phyloP scores from a whole-genome alignment of 2,113 vertebrate species.

The Scolopax mira region DNA sequence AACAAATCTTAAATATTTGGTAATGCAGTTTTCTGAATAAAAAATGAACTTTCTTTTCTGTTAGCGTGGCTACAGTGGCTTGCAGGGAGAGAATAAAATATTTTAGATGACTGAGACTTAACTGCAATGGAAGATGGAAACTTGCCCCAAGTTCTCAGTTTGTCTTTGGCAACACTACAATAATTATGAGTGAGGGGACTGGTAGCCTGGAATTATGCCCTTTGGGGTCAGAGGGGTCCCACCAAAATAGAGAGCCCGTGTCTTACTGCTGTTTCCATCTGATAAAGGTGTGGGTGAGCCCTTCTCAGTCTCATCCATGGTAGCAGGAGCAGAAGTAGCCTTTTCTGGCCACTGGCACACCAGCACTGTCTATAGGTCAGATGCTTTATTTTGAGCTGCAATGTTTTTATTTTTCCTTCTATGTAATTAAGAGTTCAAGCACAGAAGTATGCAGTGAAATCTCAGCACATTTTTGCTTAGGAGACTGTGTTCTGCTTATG shows the following conservation, averaged over 20 bases:
- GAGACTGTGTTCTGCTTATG: slow-evolving; percentile 7
- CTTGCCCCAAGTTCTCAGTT: neutral
- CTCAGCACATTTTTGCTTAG: slow-evolving; percentile 54
- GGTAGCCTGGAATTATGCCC: neutral
- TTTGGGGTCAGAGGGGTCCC: neutral
- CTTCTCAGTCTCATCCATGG: neutral
- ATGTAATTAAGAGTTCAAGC: neutral
- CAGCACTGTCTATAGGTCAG: neutral
- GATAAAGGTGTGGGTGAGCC: neutral
- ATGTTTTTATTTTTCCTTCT: neutral
- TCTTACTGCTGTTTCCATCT: neutral
- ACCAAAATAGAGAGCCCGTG: neutral
- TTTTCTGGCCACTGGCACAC: neutral
- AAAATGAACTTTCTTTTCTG: neutral
- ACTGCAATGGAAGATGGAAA: neutral
- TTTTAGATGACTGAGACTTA: neutral
- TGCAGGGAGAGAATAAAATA: neutral
- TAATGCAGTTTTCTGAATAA: neutral
- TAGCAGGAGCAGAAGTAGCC: neutral
- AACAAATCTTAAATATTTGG: neutral
- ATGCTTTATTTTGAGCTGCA: neutral
- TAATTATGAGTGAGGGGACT: neutral
- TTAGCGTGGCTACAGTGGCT: neutral
- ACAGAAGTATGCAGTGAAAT: slow-evolving; percentile 44
- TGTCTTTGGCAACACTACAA: neutral